Percentiles rank a stretch among this genome's conserved stretches.
phyloP scores from a whole-genome alignment of 1,140 invertebrate genomes.

The Conopomorpha cramerella region DNA sequence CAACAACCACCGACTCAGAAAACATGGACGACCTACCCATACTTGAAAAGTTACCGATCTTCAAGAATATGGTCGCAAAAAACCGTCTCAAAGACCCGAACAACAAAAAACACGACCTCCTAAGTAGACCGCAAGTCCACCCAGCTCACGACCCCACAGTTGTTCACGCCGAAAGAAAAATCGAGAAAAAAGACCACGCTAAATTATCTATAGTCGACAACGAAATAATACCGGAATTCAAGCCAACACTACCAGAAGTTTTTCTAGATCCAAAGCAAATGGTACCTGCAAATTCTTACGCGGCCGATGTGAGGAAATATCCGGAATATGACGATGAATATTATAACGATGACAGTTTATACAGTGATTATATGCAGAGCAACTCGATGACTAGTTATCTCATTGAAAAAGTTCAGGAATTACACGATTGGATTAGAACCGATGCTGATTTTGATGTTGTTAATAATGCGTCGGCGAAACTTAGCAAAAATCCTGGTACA shows the following conservation, averaged over 20 bases:
- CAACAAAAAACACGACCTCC: slow-evolving; percentile 9
- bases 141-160: slow-evolving; percentile 31
- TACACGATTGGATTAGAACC: slow-evolving; percentile 54
- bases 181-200: slow-evolving; percentile 43
- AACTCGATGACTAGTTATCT: slow-evolving; percentile 45
- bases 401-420: slow-evolving; percentile 54
- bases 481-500: slow-evolving; percentile 12
- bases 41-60: slow-evolving; percentile 33
- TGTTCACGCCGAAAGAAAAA: slow-evolving; percentile 31
- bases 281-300: slow-evolving; percentile 18
- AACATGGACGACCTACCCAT: slow-evolving; percentile 24
- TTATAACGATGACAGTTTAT: slow-evolving; percentile 41
- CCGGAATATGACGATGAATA: slow-evolving; percentile 31
- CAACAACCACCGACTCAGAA: slow-evolving; percentile 6
- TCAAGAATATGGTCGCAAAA: slow-evolving; percentile 34
- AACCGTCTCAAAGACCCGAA: slow-evolving; percentile 20
- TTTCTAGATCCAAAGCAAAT: slow-evolving; percentile 14
- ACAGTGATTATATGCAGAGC: slow-evolving; percentile 46
- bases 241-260: slow-evolving; percentile 25
- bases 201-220: slow-evolving; percentile 8
- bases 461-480: slow-evolving; percentile 7
- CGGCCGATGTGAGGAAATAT: slow-evolving; percentile 15
- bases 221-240: slow-evolving; percentile 24
- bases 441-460: slow-evolving; percentile 29
- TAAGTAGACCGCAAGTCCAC: slow-evolving; percentile 33